Evolutionary conservation across 2,888 invertebrate genomes (phyloP).

Genomic region (Eupeodes luniger): DNA sequence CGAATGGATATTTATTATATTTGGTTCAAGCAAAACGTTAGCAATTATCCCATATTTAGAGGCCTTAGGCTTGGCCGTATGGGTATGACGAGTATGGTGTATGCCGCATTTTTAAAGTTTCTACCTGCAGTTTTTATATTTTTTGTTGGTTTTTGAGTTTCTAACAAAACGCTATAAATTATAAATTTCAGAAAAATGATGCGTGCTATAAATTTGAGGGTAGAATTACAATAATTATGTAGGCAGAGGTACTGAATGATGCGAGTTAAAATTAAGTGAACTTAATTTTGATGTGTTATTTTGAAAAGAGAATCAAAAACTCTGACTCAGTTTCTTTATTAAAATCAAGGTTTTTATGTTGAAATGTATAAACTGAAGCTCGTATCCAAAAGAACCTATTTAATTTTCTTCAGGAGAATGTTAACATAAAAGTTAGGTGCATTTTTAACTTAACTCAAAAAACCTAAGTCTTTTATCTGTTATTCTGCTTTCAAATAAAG

Average conservation of each 20-base stretch:
- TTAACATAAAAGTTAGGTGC: too few relatives aligned
- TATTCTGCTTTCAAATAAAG: too few relatives aligned
- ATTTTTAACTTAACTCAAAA: too few relatives aligned
- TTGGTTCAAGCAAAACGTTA: slow-evolving; percentile 29
- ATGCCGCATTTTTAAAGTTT: neutral
- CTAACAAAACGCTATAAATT: slow-evolving; percentile 47
- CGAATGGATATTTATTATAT: neutral
- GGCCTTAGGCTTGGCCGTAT: slow-evolving; percentile 30
- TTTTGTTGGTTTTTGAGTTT: neutral
- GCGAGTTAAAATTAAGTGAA: slow-evolving; percentile 36
- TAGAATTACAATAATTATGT: slow-evolving; percentile 64
- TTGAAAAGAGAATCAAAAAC: neutral
- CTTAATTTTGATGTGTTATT: slow-evolving; percentile 52
- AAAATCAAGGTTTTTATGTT: too few relatives aligned
- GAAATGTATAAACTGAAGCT: too few relatives aligned
- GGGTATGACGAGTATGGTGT: neutral
- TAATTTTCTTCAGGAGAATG: too few relatives aligned
- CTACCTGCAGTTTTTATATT: neutral
- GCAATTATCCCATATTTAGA: slow-evolving; percentile 65
- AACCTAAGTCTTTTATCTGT: too few relatives aligned
- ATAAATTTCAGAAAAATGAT: slow-evolving; percentile 35
- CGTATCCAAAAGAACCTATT: too few relatives aligned
- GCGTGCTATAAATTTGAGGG: slow-evolving; percentile 33
- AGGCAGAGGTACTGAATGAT: neutral
- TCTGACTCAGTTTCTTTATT: too few relatives aligned